Base-by-base conservation (phyloP, 2,888 invertebrate species). In the Heliconius sara region DNA sequence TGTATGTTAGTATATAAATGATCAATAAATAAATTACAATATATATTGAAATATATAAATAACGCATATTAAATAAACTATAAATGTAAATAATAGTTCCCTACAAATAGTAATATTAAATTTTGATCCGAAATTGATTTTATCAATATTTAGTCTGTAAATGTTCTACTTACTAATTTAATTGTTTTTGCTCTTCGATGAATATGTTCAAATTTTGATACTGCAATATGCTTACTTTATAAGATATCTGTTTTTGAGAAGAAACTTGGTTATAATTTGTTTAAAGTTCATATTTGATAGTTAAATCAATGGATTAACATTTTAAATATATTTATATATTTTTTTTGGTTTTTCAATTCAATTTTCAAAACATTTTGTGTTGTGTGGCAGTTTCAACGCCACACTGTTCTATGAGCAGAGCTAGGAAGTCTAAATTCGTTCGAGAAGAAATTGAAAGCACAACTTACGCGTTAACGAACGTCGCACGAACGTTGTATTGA, bases 91-190 rank as follows among this genome's bases (percentile, higher is more conserved):
- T 30, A 30, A 30, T 4, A 30, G 30, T 30, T 30, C 30, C 30
- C 30, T 30, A 4, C 30, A 30, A 30, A 30, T 34, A 34, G 22
- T 52, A 7, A 60, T 60, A 73, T 73, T 73, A 73, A 57, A 57
- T 73, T 60, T 60, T 60, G 34, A 60, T 57, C n/a, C n/a, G n/a
- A 73, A 5, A 30, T 73, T 16, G 34, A 34, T 73, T 57, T 73
- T 34, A 60, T 73, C 73, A 73, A 60, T 73, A 60, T 73, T 73
- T 60, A 25, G 34, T 19, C n/a, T 60, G 60, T 27, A 73, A 16
- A 72, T 34, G 60, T 16, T 19, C 13, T 16, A 16, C 1, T 60
- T 25, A 3, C 16, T 39, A 73, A 60, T 73, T 16, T 16, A 73
- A 73, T 60, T 60, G 16, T n/a, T 25, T 73, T 60, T n/a, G 30